These are phyloP conservation scores for Chionomys nivalis DNA, from an alignment of 2,113 vertebrate genomes.

Conservation along the genomic window DNA sequence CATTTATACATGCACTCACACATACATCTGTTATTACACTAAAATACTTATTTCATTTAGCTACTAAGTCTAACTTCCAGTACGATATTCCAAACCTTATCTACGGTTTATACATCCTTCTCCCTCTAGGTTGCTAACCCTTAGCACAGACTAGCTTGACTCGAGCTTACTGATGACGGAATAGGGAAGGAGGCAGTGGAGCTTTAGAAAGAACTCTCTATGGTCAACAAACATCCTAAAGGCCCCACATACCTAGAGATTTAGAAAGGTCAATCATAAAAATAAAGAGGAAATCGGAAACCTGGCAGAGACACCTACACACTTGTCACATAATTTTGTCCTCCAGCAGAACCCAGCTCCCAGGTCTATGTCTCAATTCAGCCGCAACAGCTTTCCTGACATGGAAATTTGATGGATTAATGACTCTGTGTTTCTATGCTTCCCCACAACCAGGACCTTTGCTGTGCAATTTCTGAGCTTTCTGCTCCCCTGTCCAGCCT, in stretches of 20 bases:
- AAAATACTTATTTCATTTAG: neutral
- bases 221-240: neutral
- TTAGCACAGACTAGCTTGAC: neutral
- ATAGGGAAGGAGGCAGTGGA: neutral
- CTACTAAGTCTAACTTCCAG: conserved; percentile 44
- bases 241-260: neutral
- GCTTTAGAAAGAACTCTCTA: neutral
- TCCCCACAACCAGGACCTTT: neutral
- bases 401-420: neutral
- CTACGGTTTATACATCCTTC: neutral
- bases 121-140: neutral
- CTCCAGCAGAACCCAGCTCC: neutral
- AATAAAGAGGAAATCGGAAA: neutral
- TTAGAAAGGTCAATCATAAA: neutral
- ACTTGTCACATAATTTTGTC: neutral
- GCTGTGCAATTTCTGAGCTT: neutral
- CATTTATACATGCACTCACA: neutral
- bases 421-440: neutral
- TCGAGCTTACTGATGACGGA: neutral
- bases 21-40: neutral
- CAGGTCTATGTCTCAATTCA: neutral
- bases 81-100: neutral
- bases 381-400: neutral
- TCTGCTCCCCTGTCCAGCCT: neutral
- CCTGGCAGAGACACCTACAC: neutral